Evolutionary conservation across 92 coral and sea anemone genomes (phyloP).

Genomic region (Isaurus tuberculatus): DNA sequence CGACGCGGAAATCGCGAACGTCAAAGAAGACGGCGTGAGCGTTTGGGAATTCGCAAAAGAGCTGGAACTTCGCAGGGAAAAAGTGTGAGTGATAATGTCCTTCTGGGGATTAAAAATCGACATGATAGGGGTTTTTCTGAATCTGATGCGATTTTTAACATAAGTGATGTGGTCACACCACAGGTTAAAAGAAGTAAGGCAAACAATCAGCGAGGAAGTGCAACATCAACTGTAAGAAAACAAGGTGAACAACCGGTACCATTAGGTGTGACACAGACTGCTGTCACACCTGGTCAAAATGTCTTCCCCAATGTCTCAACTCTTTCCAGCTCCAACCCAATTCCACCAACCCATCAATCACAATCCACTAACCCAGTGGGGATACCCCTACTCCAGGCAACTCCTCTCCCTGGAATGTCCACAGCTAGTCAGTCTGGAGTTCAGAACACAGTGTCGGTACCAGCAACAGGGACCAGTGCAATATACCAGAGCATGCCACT

Average conservation of each 20-base stretch:
- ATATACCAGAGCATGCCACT: slow-evolving; percentile 67
- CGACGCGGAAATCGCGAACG: slow-evolving; percentile 92
- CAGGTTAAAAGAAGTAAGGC: slow-evolving; percentile 4
- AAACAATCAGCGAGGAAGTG: slow-evolving; percentile 1
- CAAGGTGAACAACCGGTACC: slow-evolving; percentile 5
- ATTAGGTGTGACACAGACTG: not conserved
- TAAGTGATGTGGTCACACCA: slow-evolving; percentile 15
- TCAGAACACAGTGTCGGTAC: slow-evolving; percentile 23
- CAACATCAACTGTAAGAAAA: slow-evolving; percentile 29
- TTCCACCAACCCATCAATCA: slow-evolving; percentile 19
- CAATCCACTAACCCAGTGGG: slow-evolving; percentile 29
- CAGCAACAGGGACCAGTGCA: slow-evolving; percentile 42
- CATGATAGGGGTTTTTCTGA: slow-evolving; percentile 70
- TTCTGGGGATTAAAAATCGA: slow-evolving; percentile 79
- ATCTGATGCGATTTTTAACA: slow-evolving; percentile 29
- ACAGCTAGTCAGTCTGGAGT: slow-evolving; percentile 14
- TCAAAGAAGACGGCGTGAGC: slow-evolving; percentile 93
- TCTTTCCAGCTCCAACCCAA: slow-evolving; percentile 8
- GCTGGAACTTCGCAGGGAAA: slow-evolving; percentile 71
- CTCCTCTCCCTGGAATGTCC: slow-evolving; percentile 24
- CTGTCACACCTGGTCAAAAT: not conserved
- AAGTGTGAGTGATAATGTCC: slow-evolving; percentile 82
- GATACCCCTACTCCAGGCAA: slow-evolving; percentile 28
- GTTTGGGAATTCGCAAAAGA: slow-evolving; percentile 91
- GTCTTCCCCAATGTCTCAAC: slow-evolving; percentile 29